Evolutionary conservation across 2,888 invertebrate species (phyloP), one percentile per base, ranked within the genome.

Genomic region (Ornithoptera alexandrae): DNA sequence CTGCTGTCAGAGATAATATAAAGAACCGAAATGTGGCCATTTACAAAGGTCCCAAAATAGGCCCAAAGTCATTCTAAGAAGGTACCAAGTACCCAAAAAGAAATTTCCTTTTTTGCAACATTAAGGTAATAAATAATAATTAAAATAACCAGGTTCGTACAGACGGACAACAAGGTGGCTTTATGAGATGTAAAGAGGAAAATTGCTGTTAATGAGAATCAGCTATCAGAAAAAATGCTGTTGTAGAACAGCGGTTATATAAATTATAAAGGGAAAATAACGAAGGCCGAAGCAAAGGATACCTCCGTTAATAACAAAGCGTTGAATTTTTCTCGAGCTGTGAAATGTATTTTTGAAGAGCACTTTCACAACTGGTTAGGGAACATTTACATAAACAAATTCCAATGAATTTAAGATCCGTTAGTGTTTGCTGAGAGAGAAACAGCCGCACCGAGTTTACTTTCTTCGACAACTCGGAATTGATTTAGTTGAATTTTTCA

Each of bases 261-360:
- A 58, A 57, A 67, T 15, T 67, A 67, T 67, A 62, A 62, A 62
- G 39, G 56, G 56, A 67, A 57, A 62, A 15, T 57, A 56, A 36
- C n/a, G 50, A 20, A 57, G 18, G 62, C 56, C 56, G 42, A 53
- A 18, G 53, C 20, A 62, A 61, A 36, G 67, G 50, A 61, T 67
- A 61, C 61, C 62, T 62, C 56, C 56, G 39, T 42, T 60, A 53
- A 61, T 56, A 67, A 46, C 42, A 17, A n/a, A 62, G 30, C 24
- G 42, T 18, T 62, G 39, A 64, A n/a, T 62, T 64, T 64, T 64
- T 50, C 57, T 67, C 68, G 15, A 56, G 59, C 24, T 53, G 60
- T 42, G 64, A 69, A 69, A 68, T 68, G 63, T 59, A 68, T 64
- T 60, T 68, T 68, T 64, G 68, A 68, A 64, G 59, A 68, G 64